Base-by-base conservation (phyloP, 2,888 invertebrate species). In the Macrophya alboannulata region DNA sequence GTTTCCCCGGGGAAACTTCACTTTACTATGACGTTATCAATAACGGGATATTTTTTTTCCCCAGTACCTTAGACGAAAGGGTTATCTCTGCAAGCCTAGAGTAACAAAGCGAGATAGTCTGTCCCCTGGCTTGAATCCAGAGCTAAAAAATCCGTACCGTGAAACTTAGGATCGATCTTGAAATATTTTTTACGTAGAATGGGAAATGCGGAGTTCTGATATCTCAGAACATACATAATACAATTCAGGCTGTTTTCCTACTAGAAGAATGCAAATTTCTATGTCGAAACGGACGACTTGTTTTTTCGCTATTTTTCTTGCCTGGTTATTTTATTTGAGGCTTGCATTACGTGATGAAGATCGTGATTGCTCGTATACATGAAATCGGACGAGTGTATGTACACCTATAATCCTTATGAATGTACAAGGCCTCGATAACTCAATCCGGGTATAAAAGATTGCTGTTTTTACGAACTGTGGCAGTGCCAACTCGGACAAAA, bases 381-480 rank as follows among this genome's bases (percentile, higher is more conserved):
- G n/a, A 74, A 45, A 45, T 25, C 21, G 4, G 21, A n/a, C 74
- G 43, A 45, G 21, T 77, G n/a, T 77, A 51, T 17, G 77, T 25
- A 37, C 25, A 37, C 51, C 31, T 55, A 31, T 77, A 51, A 31
- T 31, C 48, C 37, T 17, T 40, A 15, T 31, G 15, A 31, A 77
- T 43, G 48, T 37, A 55, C 77, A 37, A 77, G 55, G n/a, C 77
- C 55, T 77, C 51, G 77, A 77, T 77, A 55, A 77, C 77, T 77
- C 51, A 77, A 77, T 77, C 48, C 4, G n/a, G n/a, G 8, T 15
- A 9, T 77, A 37, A 55, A 77, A 55, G 48, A 77, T 43, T 55
- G 51, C 77, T 77, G 77, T 77, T 77, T 55, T 77, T 77, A 17
- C 9, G 51, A 77, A 77, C 55, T 6, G 21, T 55, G 55, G 37